These are phyloP conservation scores for Odobenus rosmarus DNA, from an alignment of 2,113 vertebrate species.

Conservation along the genomic window DNA sequence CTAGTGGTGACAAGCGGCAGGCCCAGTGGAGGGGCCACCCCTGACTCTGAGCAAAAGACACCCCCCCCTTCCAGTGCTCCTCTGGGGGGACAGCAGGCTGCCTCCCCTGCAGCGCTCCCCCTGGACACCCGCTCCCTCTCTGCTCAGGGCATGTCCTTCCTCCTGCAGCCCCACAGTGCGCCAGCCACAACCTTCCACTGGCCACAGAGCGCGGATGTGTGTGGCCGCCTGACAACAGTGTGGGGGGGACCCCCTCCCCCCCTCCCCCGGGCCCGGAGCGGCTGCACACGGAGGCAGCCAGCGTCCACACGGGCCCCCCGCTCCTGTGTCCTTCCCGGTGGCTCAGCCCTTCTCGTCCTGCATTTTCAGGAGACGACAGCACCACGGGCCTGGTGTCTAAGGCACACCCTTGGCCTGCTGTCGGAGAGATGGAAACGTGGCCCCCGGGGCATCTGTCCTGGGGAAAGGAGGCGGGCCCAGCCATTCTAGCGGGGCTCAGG, in stretches of 20 bases:
- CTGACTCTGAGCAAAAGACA: too few relatives aligned
- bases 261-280: accelerated
- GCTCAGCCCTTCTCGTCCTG: background rate
- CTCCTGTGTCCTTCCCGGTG: background rate
- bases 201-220: background rate
- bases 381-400: background rate
- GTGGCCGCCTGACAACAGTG: too few relatives aligned
- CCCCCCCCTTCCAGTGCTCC: too few relatives aligned
- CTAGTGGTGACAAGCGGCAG: too few relatives aligned
- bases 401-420: background rate
- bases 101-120: background rate
- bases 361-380: accelerated
- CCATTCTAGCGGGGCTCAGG: accelerated
- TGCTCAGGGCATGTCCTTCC: too few relatives aligned
- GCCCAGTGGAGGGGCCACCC: too few relatives aligned
- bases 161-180: background rate
- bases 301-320: too few relatives aligned
- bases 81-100: background rate
- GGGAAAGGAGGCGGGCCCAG: background rate
- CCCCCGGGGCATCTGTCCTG: background rate
- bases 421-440: accelerated
- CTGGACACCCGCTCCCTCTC: accelerated
- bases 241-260: background rate
- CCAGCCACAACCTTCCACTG: background rate
- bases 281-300: too few relatives aligned